Evolutionary conservation across 1,140 invertebrate genomes (phyloP).

Genomic region (Coelopa frigida): DNA sequence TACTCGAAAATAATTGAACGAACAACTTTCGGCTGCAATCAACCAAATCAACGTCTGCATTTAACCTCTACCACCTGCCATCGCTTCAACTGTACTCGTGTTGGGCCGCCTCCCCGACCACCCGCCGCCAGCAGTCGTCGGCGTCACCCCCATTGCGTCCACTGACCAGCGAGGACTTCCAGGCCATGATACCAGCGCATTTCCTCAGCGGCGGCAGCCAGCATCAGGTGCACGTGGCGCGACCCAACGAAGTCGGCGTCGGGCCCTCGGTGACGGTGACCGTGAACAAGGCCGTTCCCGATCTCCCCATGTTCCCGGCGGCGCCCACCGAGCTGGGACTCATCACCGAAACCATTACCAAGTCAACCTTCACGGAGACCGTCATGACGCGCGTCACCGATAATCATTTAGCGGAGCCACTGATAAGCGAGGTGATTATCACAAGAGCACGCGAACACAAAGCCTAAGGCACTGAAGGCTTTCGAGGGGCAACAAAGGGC

Average conservation of each 20-base stretch:
- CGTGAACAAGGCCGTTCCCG: slow-evolving; percentile 60
- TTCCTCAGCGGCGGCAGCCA: slow-evolving; percentile 58
- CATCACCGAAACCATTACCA: slow-evolving; percentile 87
- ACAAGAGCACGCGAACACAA: slow-evolving; percentile 16
- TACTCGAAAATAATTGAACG: too few species aligned
- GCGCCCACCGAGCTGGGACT: slow-evolving; percentile 72
- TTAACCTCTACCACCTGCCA: slow-evolving; percentile 10
- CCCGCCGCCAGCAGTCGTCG: slow-evolving; percentile 13
- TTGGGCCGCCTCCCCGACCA: slow-evolving; percentile 32
- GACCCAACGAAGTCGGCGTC: slow-evolving; percentile 41
- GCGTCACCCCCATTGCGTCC: slow-evolving; percentile 58
- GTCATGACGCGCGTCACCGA: slow-evolving; percentile 87
- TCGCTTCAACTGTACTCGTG: slow-evolving; percentile 23
- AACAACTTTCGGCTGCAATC: background rate
- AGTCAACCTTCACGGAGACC: slow-evolving; percentile 89
- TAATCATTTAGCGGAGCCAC: slow-evolving; percentile 73
- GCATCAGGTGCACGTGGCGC: slow-evolving; percentile 40
- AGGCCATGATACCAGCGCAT: slow-evolving; percentile 86
- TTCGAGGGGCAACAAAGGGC: too few species aligned
- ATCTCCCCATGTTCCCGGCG: slow-evolving; percentile 66
- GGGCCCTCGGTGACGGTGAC: slow-evolving; percentile 59
- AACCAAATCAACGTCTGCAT: background rate
- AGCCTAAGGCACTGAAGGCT: too few species aligned
- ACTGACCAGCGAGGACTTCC: slow-evolving; percentile 85
- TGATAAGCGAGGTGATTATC: slow-evolving; percentile 75